phyloP scores from a whole-genome alignment of 2,888 invertebrate genomes.

The Desoria tigrina region DNA sequence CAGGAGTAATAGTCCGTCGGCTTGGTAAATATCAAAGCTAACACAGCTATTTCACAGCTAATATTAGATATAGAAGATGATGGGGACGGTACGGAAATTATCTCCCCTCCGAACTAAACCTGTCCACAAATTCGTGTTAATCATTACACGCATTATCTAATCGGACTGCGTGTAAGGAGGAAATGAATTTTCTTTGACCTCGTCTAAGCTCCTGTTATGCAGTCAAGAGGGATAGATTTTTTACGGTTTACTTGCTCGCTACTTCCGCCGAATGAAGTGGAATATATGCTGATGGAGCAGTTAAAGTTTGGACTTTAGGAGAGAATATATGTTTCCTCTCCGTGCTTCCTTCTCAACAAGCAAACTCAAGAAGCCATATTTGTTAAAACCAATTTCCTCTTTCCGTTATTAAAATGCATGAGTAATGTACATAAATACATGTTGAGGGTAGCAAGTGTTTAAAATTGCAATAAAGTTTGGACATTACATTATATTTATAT shows the following conservation, averaged over 20 bases:
- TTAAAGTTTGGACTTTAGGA: no score
- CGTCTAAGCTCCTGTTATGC: not conserved
- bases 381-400: conserved; percentile 13
- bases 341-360: no score
- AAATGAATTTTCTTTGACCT: not conserved
- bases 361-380: not conserved
- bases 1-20: not conserved
- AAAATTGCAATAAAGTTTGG: conserved; percentile 17
- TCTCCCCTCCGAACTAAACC: no score
- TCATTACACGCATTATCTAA: conserved; percentile 8
- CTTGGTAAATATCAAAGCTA: not conserved
- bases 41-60: not conserved
- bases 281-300: no score
- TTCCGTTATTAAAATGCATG: conserved; percentile 13
- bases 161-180: not conserved
- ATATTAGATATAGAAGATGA: no score
- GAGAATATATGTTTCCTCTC: not conserved
- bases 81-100: no score
- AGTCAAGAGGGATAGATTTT: not conserved
- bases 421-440: not conserved
- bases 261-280: no score
- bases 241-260: not conserved
- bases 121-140: conserved; percentile 1
- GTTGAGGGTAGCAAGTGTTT: conserved; percentile 16
- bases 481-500: not conserved